Conservation (phyloP, 2,113 vertebrate species). For the Pungitius pungitius region DNA sequence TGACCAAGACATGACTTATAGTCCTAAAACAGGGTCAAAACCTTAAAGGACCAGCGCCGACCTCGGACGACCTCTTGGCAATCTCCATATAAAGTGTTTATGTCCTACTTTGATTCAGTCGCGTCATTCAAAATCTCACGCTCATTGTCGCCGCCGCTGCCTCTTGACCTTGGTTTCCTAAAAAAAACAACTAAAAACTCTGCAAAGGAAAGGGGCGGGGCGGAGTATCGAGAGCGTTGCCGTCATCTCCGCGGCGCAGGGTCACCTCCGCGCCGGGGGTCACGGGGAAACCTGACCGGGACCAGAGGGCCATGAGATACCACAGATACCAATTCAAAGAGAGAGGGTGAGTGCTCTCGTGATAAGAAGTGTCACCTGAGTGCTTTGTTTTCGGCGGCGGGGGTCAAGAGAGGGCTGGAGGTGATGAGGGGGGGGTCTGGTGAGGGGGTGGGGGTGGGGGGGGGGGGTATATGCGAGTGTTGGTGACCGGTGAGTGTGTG, state of each 20-base stretch:
- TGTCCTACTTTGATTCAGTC: slow-evolving; percentile 48
- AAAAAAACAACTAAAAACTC: slow-evolving; percentile 50
- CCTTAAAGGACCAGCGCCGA: slow-evolving; percentile 32
- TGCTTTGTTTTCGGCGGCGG: slow-evolving; percentile 70
- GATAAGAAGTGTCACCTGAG: slow-evolving; percentile 77
- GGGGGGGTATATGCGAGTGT: neutral
- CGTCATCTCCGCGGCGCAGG: too few relatives aligned
- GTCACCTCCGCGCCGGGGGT: slow-evolving; percentile 49
- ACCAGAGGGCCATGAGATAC: slow-evolving; percentile 37
- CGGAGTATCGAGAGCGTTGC: slow-evolving; percentile 17
- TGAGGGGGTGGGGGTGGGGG: too few relatives aligned
- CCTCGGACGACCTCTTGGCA: slow-evolving; percentile 9
- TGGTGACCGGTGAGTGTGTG: slow-evolving; percentile 15
- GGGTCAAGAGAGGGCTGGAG: slow-evolving; percentile 66
- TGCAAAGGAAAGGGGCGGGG: too few relatives aligned
- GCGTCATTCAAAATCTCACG: slow-evolving; percentile 19
- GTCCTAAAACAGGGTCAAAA: slow-evolving; percentile 36
- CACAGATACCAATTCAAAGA: slow-evolving; percentile 42
- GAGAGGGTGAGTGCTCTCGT: slow-evolving; percentile 47
- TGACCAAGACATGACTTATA: slow-evolving; percentile 37
- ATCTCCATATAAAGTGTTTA: slow-evolving; percentile 46
- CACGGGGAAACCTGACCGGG: slow-evolving; percentile 40
- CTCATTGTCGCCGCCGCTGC: neutral
- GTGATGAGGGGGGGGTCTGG: neutral
- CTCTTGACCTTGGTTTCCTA: slow-evolving; percentile 58